Evolutionary conservation across 2,797 vertebrate genomes (phyloP), one percentile per base, ranked within the genome.

Genomic region (Avahi laniger): DNA sequence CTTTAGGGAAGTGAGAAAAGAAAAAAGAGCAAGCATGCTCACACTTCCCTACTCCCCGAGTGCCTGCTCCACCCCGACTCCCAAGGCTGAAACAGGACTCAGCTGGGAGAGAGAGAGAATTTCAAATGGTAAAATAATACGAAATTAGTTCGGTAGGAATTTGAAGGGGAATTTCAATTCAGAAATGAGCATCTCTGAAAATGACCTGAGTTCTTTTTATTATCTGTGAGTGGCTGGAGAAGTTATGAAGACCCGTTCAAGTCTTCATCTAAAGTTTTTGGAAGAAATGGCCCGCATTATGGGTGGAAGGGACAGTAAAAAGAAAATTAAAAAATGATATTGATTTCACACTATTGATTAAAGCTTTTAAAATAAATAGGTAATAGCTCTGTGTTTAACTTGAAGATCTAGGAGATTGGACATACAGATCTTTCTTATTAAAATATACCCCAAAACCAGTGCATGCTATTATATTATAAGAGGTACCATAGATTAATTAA

Each of bases 11-110:
- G 14, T 5, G 22, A 33, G 0, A 30, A 86, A 17, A 75, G 69
- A 17, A 61, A 35, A 52, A 35, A 14, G 61, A 33, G 10, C 7
- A 33, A 72, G 35, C 35, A 14, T 54, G 70, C 6, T 6, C 28
- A 15, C 20, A 5, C 10, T 33, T 0, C 11, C 12, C 8, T 10
- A 0, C 18, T 30, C 6, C 7, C 43, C 0, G 0, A 1, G 5
- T 3, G 1, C 35, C 5, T 9, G 0, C 1, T 10, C 2, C 2
- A 12, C 2, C 7, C n/a, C 22, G 0, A 20, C 46, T 48, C 2
- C 20, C 15, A 24, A 13, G 38, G 4, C 30, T 14, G 59, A n/a
- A 3, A 28, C 33, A 17, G 12, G 22, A 30, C 8, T 15, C 9
- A 17, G 8, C 35, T n/a, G 59, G 22, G 2, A 33, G 69, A 17